phyloP scores from a whole-genome alignment of 2,888 invertebrate species.

The Microplitis manilae region DNA sequence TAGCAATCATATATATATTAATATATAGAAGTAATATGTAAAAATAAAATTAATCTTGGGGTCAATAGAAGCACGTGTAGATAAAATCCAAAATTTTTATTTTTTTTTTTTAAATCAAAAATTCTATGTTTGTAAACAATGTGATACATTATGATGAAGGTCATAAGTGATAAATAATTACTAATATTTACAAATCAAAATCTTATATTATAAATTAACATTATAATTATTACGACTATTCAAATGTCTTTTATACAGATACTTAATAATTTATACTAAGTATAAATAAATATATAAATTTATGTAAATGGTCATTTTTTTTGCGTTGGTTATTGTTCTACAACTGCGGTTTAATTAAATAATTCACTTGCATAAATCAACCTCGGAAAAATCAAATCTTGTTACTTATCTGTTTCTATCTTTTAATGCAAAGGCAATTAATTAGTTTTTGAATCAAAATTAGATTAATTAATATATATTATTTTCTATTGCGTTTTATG shows the following conservation, averaged over 20 bases:
- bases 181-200: constrained; percentile 16
- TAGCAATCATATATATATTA: no score
- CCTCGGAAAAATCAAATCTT: background rate
- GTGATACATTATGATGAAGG: constrained; percentile 35
- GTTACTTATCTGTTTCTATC: background rate
- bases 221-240: constrained; percentile 3
- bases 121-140: constrained; percentile 31
- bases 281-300: background rate
- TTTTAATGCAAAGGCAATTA: background rate
- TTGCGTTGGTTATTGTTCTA: background rate
- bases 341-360: background rate
- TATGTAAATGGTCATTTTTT: background rate
- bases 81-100: constrained; percentile 12
- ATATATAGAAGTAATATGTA: no score
- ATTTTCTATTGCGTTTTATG: background rate
- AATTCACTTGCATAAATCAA: background rate
- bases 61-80: constrained; percentile 13
- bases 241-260: background rate
- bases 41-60: background rate
- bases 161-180: constrained; percentile 30
- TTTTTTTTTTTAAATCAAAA: constrained; percentile 15
- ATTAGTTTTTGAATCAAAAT: background rate
- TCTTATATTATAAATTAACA: background rate
- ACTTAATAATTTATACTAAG: background rate
- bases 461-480: no score